Percentiles rank a stretch among this genome's conserved stretches.
phyloP scores from a whole-genome alignment of 2,113 vertebrate species.

The Anseranas semipalmata region DNA sequence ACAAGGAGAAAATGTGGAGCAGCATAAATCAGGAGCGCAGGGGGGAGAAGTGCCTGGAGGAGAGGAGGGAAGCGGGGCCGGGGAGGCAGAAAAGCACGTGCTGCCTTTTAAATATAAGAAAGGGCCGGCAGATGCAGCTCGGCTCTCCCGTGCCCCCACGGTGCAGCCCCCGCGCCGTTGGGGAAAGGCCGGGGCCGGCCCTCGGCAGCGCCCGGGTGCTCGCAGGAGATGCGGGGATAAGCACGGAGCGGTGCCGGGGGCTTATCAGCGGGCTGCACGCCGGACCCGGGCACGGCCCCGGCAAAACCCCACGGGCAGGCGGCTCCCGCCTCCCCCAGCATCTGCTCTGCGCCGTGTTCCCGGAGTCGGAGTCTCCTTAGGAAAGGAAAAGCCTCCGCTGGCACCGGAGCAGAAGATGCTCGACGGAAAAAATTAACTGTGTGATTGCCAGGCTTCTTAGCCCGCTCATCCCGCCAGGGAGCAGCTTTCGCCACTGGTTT shows the following conservation, averaged over 20 bases:
- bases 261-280: background rate
- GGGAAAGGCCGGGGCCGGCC: background rate
- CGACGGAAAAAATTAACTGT: background rate
- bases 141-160: background rate
- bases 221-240: background rate
- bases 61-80: background rate
- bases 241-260: background rate
- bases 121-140: background rate
- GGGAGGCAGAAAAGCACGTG: conserved; percentile 40
- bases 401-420: background rate
- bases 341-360: background rate
- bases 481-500: background rate
- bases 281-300: background rate
- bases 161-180: background rate
- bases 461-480: no score
- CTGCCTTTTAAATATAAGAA: background rate
- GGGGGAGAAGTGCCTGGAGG: background rate
- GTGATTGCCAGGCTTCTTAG: background rate
- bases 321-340: background rate
- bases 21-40: conserved; percentile 28
- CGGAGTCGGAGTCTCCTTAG: background rate
- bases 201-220: background rate
- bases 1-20: conserved; percentile 60
- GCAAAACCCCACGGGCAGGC: background rate
- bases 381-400: background rate